These are phyloP conservation scores for Microcebus lehilahytsara DNA, from an alignment of 2,113 vertebrate species.

Conservation along the genomic window DNA sequence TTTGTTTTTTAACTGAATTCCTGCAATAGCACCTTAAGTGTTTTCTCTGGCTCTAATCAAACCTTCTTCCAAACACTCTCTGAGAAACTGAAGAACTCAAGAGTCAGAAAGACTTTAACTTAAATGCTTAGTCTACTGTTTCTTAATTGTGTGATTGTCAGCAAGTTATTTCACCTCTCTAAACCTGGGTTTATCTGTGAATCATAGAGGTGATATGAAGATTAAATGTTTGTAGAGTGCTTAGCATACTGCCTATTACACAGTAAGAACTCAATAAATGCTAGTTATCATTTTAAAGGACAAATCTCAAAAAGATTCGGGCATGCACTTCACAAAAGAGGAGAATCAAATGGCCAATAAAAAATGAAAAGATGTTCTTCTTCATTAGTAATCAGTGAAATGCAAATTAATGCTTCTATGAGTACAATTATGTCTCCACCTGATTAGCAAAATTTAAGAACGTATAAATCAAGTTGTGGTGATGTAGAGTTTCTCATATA, in stretches of 20 bases:
- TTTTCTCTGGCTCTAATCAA: background rate
- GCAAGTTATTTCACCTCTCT: constrained; percentile 13
- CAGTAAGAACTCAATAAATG: constrained; percentile 29
- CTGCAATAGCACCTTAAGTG: background rate
- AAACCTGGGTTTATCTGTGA: background rate
- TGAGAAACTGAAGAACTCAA: background rate
- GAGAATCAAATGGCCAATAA: constrained; percentile 24
- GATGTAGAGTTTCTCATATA: background rate
- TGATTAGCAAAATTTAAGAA: constrained; percentile 42
- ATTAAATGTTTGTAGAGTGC: background rate
- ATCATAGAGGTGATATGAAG: background rate
- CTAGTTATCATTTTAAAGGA: constrained; percentile 41
- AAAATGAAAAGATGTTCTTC: constrained; percentile 28
- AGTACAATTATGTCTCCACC: constrained; percentile 37
- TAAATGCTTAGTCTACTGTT: background rate
- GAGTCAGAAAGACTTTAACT: background rate
- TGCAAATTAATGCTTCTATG: constrained; percentile 48
- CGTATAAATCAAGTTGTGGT: constrained; percentile 10
- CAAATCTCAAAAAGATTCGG: constrained; percentile 37
- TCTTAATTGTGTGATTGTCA: background rate
- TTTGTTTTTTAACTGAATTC: constrained; percentile 16
- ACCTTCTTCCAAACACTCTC: background rate
- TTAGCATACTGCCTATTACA: background rate
- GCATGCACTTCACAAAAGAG: constrained; percentile 41
- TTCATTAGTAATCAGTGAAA: constrained; percentile 62